Percentiles rank a stretch among this genome's conserved stretches.
Conservation (phyloP, 2,113 vertebrate genomes). For the Colaptes auratus region DNA sequence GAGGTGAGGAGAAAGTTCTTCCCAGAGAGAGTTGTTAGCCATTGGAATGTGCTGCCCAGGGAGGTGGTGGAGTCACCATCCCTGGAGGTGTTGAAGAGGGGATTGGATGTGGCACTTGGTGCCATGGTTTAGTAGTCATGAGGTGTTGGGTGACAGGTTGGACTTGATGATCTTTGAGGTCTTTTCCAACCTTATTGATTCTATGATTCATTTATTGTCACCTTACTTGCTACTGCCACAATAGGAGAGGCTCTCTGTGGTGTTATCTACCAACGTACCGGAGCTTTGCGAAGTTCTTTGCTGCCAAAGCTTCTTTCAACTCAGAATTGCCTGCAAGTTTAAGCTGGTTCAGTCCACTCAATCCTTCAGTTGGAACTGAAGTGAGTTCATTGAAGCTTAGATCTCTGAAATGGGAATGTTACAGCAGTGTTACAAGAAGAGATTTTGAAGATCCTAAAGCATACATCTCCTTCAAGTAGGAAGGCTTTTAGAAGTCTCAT, state of each 20-base stretch:
- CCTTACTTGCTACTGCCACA: background rate
- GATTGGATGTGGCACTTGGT: no score
- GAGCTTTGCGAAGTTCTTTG: slow-evolving; percentile 89
- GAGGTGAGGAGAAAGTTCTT: no score
- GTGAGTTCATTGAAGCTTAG: slow-evolving; percentile 89
- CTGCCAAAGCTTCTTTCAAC: slow-evolving; percentile 85
- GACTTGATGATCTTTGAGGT: no score
- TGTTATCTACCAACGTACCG: slow-evolving; percentile 74
- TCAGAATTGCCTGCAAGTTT: slow-evolving; percentile 91
- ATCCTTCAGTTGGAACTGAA: slow-evolving; percentile 84
- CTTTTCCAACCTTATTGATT: no score
- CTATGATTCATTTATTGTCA: background rate
- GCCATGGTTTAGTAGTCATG: no score
- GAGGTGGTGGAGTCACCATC: no score
- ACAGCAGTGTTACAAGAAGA: background rate
- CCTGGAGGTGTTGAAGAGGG: no score
- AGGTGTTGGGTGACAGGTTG: no score
- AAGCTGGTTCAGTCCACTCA: slow-evolving; percentile 87
- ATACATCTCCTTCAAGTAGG: background rate
- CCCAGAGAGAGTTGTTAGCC: no score
- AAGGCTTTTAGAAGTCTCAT: background rate
- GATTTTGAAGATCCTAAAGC: background rate
- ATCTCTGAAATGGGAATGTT: slow-evolving; percentile 81
- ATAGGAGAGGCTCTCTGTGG: background rate
- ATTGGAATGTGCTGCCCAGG: no score